A percentile compares a stretch with the other conserved stretches of the same genome.
Conservation (phyloP, 2,113 vertebrate genomes). For the Ovibos moschatus region DNA sequence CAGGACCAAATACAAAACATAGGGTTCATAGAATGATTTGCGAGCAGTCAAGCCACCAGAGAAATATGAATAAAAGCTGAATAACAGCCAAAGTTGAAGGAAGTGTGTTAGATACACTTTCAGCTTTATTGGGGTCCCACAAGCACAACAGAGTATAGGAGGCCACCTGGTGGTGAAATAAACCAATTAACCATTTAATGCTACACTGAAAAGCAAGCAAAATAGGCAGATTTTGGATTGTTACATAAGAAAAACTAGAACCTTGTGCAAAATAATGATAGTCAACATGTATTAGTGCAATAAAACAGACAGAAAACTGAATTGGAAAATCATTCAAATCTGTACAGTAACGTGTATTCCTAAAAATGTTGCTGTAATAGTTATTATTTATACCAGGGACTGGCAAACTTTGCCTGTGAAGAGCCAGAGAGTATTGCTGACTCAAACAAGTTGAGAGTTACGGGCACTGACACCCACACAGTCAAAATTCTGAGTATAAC, state of each 20-base stretch:
- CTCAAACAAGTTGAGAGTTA: not conserved
- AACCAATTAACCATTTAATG: conserved; percentile 69
- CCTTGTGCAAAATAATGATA: not conserved
- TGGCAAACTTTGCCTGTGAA: not conserved
- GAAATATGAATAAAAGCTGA: not conserved
- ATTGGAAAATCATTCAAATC: not conserved
- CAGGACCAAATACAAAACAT: conserved; percentile 15
- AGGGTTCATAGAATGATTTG: not conserved
- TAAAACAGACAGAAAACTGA: not conserved
- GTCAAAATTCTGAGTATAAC: not conserved
- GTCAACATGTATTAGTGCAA: not conserved
- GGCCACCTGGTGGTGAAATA: conserved; percentile 84
- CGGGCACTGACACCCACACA: too few species aligned
- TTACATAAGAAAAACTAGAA: not conserved
- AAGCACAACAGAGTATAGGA: conserved; percentile 73
- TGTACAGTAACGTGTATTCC: not conserved
- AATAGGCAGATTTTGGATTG: not conserved
- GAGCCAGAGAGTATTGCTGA: not conserved
- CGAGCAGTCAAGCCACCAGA: not conserved
- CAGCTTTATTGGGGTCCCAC: not conserved
- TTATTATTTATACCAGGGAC: not conserved
- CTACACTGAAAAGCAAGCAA: conserved; percentile 11
- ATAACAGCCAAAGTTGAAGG: conserved; percentile 9
- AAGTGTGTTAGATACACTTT: conserved; percentile 16
- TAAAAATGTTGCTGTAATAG: not conserved